Conservation (phyloP, 2,113 vertebrate species). For the Parus major region DNA sequence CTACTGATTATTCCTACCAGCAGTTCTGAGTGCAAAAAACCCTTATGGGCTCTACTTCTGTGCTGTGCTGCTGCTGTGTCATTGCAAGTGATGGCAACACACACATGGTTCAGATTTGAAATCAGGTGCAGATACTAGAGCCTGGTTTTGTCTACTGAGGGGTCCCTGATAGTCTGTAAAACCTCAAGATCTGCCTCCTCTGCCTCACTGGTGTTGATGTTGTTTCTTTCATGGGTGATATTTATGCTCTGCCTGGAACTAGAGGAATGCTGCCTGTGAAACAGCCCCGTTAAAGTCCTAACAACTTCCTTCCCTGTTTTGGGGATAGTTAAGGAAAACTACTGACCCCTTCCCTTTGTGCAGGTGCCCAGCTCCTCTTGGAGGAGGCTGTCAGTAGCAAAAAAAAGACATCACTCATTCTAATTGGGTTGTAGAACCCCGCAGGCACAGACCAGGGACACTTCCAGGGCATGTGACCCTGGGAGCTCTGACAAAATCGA, state of each 20-base stretch:
- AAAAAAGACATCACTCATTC: background rate
- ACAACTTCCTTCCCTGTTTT: background rate
- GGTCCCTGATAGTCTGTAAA: background rate
- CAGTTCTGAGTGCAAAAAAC: background rate
- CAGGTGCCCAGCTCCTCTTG: background rate
- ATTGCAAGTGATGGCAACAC: background rate
- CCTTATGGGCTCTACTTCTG: fast-evolving
- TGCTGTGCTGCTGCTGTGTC: background rate
- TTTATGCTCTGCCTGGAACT: background rate
- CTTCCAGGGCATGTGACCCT: background rate
- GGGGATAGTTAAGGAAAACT: background rate
- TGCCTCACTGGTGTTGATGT: background rate
- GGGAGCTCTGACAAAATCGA: background rate
- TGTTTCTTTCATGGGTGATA: background rate
- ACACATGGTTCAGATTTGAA: background rate
- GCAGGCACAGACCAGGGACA: background rate
- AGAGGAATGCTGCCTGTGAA: background rate
- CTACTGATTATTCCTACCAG: background rate
- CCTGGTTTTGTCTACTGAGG: background rate
- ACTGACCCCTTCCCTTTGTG: background rate
- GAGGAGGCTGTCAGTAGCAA: background rate
- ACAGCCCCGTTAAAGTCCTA: background rate
- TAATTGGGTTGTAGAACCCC: background rate
- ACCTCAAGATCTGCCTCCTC: background rate
- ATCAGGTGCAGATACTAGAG: background rate